phyloP scores from a whole-genome alignment of 2,797 vertebrate genomes.

The Microhierax caerulescens region DNA sequence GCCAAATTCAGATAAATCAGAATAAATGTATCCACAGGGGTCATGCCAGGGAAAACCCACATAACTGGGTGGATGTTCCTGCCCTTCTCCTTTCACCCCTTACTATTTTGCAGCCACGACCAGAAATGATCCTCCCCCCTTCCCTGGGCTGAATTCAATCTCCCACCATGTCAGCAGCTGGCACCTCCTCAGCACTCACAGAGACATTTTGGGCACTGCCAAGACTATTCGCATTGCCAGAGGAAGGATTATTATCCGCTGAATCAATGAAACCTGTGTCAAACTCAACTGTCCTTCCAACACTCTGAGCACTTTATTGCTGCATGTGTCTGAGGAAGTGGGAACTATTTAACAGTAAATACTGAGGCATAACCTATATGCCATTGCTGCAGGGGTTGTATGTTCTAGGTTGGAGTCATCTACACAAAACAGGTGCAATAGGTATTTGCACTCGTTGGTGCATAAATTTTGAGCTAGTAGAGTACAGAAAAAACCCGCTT shows the following conservation, averaged over 20 bases:
- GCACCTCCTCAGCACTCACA: background rate
- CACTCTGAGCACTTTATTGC: background rate
- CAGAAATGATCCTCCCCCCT: background rate
- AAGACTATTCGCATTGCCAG: background rate
- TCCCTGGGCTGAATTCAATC: background rate
- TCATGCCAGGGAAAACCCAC: background rate
- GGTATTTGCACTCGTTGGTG: background rate
- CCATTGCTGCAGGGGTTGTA: background rate
- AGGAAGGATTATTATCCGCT: constrained; percentile 9
- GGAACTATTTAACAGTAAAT: background rate
- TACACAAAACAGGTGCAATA: background rate
- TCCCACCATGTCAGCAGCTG: background rate
- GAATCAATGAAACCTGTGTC: constrained; percentile 11
- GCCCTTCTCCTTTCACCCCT: background rate
- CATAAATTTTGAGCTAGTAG: background rate
- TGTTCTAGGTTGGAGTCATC: background rate
- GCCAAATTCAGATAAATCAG: background rate
- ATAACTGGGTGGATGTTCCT: background rate
- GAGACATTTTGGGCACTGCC: background rate
- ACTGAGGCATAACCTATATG: background rate
- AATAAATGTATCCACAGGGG: background rate
- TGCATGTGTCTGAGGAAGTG: background rate
- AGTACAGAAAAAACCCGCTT: background rate
- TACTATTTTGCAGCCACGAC: background rate
- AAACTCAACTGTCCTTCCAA: constrained; percentile 10